Percentiles rank a stretch among this genome's conserved stretches.
phyloP scores from a whole-genome alignment of 2,888 invertebrate genomes.

The Teinopalpus imperialis region DNA sequence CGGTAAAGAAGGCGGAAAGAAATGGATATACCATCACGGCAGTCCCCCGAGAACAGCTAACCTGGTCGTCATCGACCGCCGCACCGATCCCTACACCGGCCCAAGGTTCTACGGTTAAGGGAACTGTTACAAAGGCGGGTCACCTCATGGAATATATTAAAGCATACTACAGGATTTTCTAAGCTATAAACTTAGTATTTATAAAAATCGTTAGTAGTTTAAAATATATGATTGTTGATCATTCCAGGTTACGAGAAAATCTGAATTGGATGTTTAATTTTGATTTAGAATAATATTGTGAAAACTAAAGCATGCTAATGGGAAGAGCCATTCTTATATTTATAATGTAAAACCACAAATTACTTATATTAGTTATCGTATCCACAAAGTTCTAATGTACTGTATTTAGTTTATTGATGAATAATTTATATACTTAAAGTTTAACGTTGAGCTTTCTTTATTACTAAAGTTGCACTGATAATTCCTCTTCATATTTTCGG shows the following conservation, averaged over 20 bases:
- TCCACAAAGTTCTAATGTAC: too few relatives aligned
- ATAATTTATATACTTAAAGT: too few relatives aligned
- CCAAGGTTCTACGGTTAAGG: conserved; percentile 52
- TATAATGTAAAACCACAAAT: too few relatives aligned
- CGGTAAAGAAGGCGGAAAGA: conserved; percentile 72
- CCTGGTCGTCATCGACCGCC: conserved; percentile 56
- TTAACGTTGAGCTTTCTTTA: too few relatives aligned
- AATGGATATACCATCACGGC: conserved; percentile 82
- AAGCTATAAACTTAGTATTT: conserved; percentile 18
- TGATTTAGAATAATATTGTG: too few relatives aligned
- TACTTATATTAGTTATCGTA: too few relatives aligned
- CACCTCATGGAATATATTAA: conserved; percentile 9
- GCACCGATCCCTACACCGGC: conserved; percentile 53
- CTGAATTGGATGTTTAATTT: not conserved
- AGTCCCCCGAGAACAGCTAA: conserved; percentile 60
- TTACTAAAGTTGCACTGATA: too few relatives aligned
- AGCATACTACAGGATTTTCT: conserved; percentile 5
- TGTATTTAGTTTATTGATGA: too few relatives aligned
- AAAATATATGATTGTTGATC: not conserved
- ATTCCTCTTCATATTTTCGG: too few relatives aligned
- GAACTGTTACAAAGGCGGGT: not conserved
- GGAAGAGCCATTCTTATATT: too few relatives aligned
- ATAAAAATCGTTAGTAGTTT: conserved; percentile 2
- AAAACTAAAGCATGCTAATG: too few relatives aligned
- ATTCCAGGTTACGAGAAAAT: not conserved